These are phyloP conservation scores for Drosophila tristis DNA, from an alignment of 1,140 invertebrate genomes.

Conservation along the genomic window DNA sequence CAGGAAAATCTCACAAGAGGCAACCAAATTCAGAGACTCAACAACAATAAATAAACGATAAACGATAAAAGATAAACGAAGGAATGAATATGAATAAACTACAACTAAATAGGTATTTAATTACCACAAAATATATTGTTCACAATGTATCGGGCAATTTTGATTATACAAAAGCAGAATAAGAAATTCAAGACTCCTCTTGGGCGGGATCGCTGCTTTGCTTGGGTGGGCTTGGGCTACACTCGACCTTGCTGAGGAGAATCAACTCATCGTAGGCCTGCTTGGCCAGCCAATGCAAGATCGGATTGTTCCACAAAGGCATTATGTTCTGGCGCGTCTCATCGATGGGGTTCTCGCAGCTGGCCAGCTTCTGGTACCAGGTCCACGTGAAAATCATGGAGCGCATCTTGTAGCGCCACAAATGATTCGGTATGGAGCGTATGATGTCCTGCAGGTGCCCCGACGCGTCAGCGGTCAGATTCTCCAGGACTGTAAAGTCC, in stretches of 20 bases:
- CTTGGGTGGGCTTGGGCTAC: background rate
- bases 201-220: too few species aligned
- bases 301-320: conserved; percentile 31
- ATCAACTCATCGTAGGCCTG: conserved; percentile 48
- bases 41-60: too few species aligned
- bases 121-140: too few species aligned
- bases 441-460: conserved; percentile 45
- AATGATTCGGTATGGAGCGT: conserved; percentile 48
- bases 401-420: conserved; percentile 55
- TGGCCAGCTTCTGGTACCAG: conserved; percentile 17
- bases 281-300: conserved; percentile 64
- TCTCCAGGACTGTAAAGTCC: conserved; percentile 19
- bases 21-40: too few species aligned
- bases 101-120: too few species aligned
- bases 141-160: background rate
- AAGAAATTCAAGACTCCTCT: too few species aligned
- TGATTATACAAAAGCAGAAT: background rate
- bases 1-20: too few species aligned
- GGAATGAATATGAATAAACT: too few species aligned
- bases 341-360: background rate
- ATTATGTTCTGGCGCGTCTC: background rate
- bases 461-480: background rate
- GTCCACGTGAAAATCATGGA: conserved; percentile 55
- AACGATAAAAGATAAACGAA: too few species aligned
- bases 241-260: conserved; percentile 39